A percentile compares a stretch with the other conserved stretches of the same genome.
Evolutionary conservation across 2,797 vertebrate species (phyloP).

Genomic region (Pseudomugil tenellus): DNA sequence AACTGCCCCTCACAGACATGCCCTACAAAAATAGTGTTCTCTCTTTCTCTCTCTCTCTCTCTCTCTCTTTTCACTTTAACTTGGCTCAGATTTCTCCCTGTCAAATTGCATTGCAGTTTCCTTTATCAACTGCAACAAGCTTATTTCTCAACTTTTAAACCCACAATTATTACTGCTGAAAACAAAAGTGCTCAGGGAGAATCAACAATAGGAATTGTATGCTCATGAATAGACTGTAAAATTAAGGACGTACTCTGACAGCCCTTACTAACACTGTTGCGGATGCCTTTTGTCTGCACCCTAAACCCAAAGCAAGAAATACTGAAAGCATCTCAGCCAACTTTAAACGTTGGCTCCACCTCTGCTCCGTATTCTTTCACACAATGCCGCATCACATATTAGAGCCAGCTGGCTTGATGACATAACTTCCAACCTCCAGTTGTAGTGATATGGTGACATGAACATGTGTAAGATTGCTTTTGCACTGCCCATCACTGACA

Average conservation of each 20-base stretch:
- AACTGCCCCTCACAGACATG: conserved; percentile 73
- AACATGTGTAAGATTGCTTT: conserved; percentile 72
- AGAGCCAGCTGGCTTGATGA: conserved; percentile 77
- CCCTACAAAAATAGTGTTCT: conserved; percentile 62
- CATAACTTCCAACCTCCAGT: conserved; percentile 76
- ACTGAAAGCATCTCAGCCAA: conserved; percentile 29
- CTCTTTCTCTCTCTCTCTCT: conserved; percentile 15
- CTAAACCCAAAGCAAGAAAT: conserved; percentile 42
- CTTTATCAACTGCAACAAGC: conserved; percentile 68
- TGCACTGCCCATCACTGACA: conserved; percentile 64
- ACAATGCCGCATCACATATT: conserved; percentile 58
- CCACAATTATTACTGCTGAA: conserved; percentile 64
- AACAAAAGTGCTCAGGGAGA: conserved; percentile 47
- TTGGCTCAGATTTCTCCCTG: conserved; percentile 71
- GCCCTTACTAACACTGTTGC: conserved; percentile 35
- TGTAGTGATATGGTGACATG: conserved; percentile 70
- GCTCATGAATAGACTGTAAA: conserved; percentile 26
- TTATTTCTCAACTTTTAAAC: conserved; percentile 60
- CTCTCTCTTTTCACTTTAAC: conserved; percentile 31
- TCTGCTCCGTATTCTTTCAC: conserved; percentile 59
- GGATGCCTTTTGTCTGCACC: conserved; percentile 30
- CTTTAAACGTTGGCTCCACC: conserved; percentile 62
- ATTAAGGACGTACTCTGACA: conserved; percentile 38
- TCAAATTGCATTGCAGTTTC: conserved; percentile 75
- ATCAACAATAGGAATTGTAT: conserved; percentile 8